Evolutionary conservation across 2,888 invertebrate species (phyloP), one percentile per base, ranked within the genome.

Genomic region (Eupeodes luniger): DNA sequence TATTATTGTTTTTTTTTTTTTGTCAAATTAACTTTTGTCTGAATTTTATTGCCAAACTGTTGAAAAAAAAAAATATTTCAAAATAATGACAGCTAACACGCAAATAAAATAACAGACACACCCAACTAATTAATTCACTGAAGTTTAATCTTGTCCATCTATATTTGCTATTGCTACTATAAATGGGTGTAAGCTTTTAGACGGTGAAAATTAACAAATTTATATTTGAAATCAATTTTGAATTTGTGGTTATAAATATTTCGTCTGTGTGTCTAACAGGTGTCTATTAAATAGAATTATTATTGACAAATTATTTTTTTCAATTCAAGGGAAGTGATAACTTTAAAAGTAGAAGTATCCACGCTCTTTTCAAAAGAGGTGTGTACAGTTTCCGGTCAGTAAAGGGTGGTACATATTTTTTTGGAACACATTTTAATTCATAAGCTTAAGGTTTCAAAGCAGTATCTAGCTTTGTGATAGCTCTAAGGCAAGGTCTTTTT

Each of bases 31-130:
- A 40, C 11, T 62, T n/a, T 55, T 19, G 19, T 55, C 55, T 44
- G 12, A 19, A 62, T 19, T 62, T 16, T 44, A 62, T 62, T 44
- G 40, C 16, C 62, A 62, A 62, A 62, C 62, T 62, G 62, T 62
- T 62, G 62, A 34, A 44, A 44, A 11, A 2, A 19, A 27, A 27
- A 27, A 27, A 3, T 27, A 62, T 62, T 2, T 27, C 11, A 1
- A 6, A 10, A 19, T 44, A 62, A 62, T 62, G 19, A 1, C 12
- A 44, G 16, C 5, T 12, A 62, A 62, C 62, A 44, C 62, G 62
- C 62, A 40, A 62, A 62, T 44, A 11, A 44, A 12, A 27, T 27
- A 62, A 36, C 12, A 44, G 16, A 11, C 62, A 62, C 62, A 62
- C 62, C 62, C 11, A 19, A 19, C 12, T 7, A 36, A 40, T 40